phyloP scores from a whole-genome alignment of 2,113 vertebrate species.

The Malurus alboscapulatus region DNA sequence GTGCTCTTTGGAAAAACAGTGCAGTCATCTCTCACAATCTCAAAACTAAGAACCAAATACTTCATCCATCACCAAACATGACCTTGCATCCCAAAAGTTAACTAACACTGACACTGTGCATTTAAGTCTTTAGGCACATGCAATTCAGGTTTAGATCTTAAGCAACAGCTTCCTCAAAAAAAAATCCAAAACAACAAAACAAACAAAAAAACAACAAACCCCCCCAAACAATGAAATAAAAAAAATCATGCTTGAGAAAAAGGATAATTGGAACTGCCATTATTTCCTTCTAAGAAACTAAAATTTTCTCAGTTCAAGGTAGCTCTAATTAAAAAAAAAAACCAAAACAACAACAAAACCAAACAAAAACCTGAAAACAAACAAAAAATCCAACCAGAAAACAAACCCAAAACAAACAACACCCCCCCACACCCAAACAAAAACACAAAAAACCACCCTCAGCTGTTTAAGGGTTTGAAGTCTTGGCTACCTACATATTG shows the following conservation, averaged over 20 bases:
- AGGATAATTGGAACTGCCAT: background rate
- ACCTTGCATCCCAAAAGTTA: background rate
- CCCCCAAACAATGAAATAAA: background rate
- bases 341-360: background rate
- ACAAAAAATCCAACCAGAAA: background rate
- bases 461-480: background rate
- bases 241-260: background rate
- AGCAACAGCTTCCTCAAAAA: background rate
- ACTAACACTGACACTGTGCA: background rate
- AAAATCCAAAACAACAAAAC: background rate
- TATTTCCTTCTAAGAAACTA: background rate
- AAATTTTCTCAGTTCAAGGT: background rate
- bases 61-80: background rate
- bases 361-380: background rate
- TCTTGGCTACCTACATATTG: background rate
- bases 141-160: background rate
- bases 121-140: background rate
- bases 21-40: background rate
- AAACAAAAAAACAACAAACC: background rate
- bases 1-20: background rate
- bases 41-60: background rate
- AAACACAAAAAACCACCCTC: background rate
- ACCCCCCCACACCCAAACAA: background rate
- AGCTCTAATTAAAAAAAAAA: background rate
- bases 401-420: background rate